Evolutionary conservation across 2,888 invertebrate species (phyloP).

Genomic region (Drosophila subsilvestris): DNA sequence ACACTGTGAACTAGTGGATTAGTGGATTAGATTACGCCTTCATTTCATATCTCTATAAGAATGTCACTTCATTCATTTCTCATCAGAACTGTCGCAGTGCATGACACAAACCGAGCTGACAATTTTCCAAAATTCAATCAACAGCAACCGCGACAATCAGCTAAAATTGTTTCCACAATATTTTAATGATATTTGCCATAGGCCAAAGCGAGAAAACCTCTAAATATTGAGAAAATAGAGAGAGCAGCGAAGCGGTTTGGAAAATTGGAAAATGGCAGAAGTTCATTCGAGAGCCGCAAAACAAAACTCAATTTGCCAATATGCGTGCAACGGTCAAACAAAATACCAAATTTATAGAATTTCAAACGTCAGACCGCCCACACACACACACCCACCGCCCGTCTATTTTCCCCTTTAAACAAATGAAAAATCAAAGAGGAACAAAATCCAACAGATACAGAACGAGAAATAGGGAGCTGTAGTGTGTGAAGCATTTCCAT

Average conservation of each 20-base stretch:
- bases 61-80: not conserved
- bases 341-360: constrained; percentile 73
- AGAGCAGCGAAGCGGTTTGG: not conserved
- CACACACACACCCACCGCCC: not conserved
- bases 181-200: constrained; percentile 44
- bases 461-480: not conserved
- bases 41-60: not conserved
- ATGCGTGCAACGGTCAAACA: constrained; percentile 52
- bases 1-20: not conserved
- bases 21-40: not conserved
- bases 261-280: constrained; percentile 20
- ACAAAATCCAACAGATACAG: constrained; percentile 26
- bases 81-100: too few species aligned
- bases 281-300: constrained; percentile 40
- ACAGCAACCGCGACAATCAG: constrained; percentile 24
- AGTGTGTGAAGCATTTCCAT: constrained; percentile 40
- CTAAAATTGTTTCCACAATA: constrained; percentile 33
- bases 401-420: not conserved
- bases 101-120: constrained; percentile 4
- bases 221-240: constrained; percentile 13
- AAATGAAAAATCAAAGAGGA: constrained; percentile 58
- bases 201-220: constrained; percentile 14
- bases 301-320: constrained; percentile 66
- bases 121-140: constrained; percentile 19
- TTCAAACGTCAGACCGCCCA: constrained; percentile 47